Evolutionary conservation across 2,113 vertebrate species (phyloP), one percentile per base, ranked within the genome.

Genomic region (Eudyptes chrysolophus): DNA sequence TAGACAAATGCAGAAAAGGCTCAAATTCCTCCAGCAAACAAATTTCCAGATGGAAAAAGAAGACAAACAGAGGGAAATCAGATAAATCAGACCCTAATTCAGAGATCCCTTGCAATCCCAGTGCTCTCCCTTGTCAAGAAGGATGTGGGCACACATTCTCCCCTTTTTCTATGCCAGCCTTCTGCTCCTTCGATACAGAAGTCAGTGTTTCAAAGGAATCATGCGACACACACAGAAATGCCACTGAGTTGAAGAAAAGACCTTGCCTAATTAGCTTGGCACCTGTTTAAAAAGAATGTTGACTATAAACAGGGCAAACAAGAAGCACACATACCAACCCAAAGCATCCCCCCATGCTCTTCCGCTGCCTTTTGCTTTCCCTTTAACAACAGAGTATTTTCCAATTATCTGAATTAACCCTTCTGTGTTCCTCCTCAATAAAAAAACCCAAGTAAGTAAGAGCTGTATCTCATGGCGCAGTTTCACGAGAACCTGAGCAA

Each of bases 21-120:
- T 76, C 44, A 26, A 92, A 83, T 90, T 93, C 62, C 36, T 87
- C 54, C 78, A 76, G 52, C n/a, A 93, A 89, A 85, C 32, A 94
- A n/a, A 94, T 32, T 92, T 92, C 82, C 90, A 90, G 70, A 94
- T 74, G 81, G 92, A 88, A 92, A 95, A 93, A 92, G n/a, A 84
- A 22, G 36, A 57, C 3, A 36, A 13, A 44, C 24, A 36, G 16
- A 61, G 40, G 40, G 29, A 92, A 75, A 65, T 52, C 54, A 75
- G 66, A 75, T 12, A 16, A 61, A 40, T 18, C 38, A 69, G 57
- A 79, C 26, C 51, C 32, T 44, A 58, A 74, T 54, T 54, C 51
- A 80, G 76, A 77, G 70, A 88, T 46, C 40, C 18, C 32, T 71
- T 68, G 40, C 48, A 88, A 32, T 55, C 29, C 16, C 57, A 48